Evolutionary conservation across 2,113 vertebrate species (phyloP).

Genomic region (Chauna torquata): DNA sequence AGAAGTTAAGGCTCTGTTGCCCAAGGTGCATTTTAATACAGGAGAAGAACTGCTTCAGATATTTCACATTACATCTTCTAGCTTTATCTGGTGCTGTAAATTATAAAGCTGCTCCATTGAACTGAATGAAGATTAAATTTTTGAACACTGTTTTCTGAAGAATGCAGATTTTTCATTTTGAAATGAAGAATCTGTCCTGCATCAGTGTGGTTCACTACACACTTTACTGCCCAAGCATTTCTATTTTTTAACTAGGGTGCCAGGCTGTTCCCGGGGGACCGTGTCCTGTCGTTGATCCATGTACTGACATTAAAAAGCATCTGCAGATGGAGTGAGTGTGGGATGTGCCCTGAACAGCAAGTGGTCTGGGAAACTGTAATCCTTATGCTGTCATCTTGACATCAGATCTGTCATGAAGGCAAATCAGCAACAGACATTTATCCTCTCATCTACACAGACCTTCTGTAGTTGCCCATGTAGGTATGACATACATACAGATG

Average conservation of each 20-base stretch:
- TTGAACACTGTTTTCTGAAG: slow-evolving; percentile 73
- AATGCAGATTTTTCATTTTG: slow-evolving; percentile 61
- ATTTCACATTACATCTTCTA: slow-evolving; percentile 81
- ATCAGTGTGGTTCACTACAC: neutral
- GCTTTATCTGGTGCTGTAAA: slow-evolving; percentile 84
- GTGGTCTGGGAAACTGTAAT: neutral
- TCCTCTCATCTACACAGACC: neutral
- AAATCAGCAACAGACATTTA: neutral
- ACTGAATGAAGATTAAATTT: slow-evolving; percentile 79
- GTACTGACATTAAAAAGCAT: neutral
- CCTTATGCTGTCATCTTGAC: neutral
- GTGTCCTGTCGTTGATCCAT: neutral
- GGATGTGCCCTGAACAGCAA: neutral
- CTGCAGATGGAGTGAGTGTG: neutral
- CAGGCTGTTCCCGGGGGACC: neutral
- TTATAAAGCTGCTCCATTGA: slow-evolving; percentile 84
- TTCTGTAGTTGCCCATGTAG: neutral
- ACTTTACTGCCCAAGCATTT: neutral
- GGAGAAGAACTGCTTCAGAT: slow-evolving; percentile 68
- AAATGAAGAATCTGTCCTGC: neutral
- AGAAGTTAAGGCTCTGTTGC: slow-evolving; percentile 86
- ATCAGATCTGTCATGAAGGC: neutral
- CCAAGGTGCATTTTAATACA: slow-evolving; percentile 88
- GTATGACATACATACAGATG: neutral
- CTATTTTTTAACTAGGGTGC: neutral